Base-by-base conservation (phyloP, 2,113 vertebrate genomes). In the Dendropsophus ebraccatus region DNA sequence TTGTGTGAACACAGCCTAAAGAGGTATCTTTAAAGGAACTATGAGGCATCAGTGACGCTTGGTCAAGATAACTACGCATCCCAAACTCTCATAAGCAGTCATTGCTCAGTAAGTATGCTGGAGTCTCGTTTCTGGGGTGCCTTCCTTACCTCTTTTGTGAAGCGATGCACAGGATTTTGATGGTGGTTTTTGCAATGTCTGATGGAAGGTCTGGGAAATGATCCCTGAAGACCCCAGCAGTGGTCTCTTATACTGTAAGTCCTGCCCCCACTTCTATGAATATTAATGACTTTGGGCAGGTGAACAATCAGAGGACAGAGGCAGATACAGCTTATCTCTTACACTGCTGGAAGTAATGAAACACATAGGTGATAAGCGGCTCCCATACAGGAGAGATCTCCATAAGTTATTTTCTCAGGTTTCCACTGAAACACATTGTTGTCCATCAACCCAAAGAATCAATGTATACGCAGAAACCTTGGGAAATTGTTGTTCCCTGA, bases 141-240 rank as follows among this genome's bases (percentile, higher is more conserved):
- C 35, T 23, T 13, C 5, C 72, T 32, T 83, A 83, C 81, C 81
- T 83, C 19, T 37, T 56, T 56, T 41, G 11, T 67, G 37, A 45
- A 37, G 49, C 13, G 47, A 54, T 56, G 81, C 49, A 35, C 4
- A 25, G 28, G 30, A 10, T 69, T 23, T n/a, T n/a, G n/a, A n/a
- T n/a, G n/a, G n/a, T n/a, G n/a, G n/a, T n/a, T n/a, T 4, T 11
- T 54, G 45, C 16, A 32, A 5, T 47, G 23, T 60, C 5, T 79
- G 12, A 37, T 25, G 35, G 37, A 65, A 60, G 32, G 37, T n/a
- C 8, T 28, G 62, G 56, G n/a, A 45, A 81, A 17, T 45, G n/a
- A 14, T 1, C 23, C 35, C 45, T 45, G 32, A n/a, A 41, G 37
- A 62, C 16, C 37, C 10, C 16, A 28, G 78, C 21, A 3, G 47